Conservation (phyloP, 2,113 vertebrate species). For the Callopanchax toddi region DNA sequence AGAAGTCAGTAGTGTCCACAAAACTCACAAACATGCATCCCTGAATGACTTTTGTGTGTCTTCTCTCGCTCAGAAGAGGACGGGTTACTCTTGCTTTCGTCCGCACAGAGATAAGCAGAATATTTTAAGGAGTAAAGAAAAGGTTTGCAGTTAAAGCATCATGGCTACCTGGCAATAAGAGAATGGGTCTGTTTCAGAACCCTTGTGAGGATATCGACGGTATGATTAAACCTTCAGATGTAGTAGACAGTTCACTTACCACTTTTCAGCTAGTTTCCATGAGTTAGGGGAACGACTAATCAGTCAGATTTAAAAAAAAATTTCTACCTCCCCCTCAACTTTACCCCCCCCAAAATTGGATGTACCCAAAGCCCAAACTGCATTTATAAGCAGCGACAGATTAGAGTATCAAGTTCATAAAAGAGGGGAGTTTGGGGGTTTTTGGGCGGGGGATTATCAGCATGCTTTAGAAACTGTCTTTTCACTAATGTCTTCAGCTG, state of each 20-base stretch:
- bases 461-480: constrained; percentile 74
- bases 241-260: constrained; percentile 61
- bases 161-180: constrained; percentile 75
- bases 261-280: constrained; percentile 61
- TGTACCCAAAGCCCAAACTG: constrained; percentile 61
- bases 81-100: constrained; percentile 70
- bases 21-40: constrained; percentile 83
- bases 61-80: constrained; percentile 70
- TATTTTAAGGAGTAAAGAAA: constrained; percentile 73
- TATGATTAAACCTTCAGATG: constrained; percentile 57
- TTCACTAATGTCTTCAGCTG: constrained; percentile 70
- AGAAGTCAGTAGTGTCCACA: constrained; percentile 76
- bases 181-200: constrained; percentile 67
- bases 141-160: constrained; percentile 75
- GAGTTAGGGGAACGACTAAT: constrained; percentile 51
- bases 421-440: constrained; percentile 40
- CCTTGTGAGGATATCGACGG: constrained; percentile 62
- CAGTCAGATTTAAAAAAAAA: constrained; percentile 48
- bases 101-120: constrained; percentile 67
- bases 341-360: constrained; percentile 53
- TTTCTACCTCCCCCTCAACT: constrained; percentile 48
- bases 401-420: constrained; percentile 65
- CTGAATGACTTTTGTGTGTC: constrained; percentile 81
- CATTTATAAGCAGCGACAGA: constrained; percentile 55
- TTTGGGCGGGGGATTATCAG: constrained; percentile 70